phyloP scores from a whole-genome alignment of 2,888 invertebrate species.

The Melolontha melolontha region DNA sequence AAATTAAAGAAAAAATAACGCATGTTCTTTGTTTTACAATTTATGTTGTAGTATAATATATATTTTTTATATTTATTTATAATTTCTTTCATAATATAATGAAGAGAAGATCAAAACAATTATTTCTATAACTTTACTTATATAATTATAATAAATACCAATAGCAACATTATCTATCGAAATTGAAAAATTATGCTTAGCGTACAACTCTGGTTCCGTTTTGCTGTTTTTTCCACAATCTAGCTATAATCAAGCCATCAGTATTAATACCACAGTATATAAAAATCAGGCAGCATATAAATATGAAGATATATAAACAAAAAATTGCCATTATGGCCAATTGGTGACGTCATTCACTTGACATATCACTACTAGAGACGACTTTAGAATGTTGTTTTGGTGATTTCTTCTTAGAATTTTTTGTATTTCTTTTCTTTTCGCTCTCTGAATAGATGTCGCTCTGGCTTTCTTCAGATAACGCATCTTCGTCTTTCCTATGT shows the following conservation, averaged over 20 bases:
- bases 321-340: constrained; percentile 70
- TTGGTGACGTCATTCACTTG: constrained; percentile 70
- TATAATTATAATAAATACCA: too few species aligned
- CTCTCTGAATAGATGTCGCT: constrained; percentile 51
- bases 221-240: constrained; percentile 53
- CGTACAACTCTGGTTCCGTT: constrained; percentile 22
- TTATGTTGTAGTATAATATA: too few species aligned
- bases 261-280: constrained; percentile 70
- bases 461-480: constrained; percentile 53
- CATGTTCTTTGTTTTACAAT: too few species aligned
- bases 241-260: constrained; percentile 68
- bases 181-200: background rate
- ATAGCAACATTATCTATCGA: too few species aligned
- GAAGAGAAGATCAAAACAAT: too few species aligned
- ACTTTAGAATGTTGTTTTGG: constrained; percentile 53
- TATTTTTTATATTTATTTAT: too few species aligned
- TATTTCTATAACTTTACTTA: too few species aligned
- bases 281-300: constrained; percentile 69
- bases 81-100: too few species aligned
- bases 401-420: constrained; percentile 52
- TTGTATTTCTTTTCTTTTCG: constrained; percentile 50
- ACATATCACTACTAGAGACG: constrained; percentile 55
- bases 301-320: constrained; percentile 69
- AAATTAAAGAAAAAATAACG: too few species aligned
- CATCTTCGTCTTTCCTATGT: constrained; percentile 8